These are phyloP conservation scores for Rousettus madagascariensis DNA, from an alignment of 2,797 vertebrate species.

Conservation along the genomic window DNA sequence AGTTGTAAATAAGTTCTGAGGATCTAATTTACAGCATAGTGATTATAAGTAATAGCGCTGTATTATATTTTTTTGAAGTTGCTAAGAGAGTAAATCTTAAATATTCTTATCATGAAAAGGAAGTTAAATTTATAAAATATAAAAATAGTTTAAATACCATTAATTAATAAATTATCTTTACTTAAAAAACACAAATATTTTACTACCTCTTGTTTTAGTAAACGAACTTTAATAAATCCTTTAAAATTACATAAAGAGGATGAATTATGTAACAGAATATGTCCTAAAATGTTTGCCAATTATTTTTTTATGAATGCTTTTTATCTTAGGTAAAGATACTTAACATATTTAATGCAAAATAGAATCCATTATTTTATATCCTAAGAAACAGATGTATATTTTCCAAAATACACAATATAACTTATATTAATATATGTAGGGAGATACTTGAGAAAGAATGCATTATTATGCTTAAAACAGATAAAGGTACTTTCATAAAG, in stretches of 20 bases:
- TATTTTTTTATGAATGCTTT: not conserved
- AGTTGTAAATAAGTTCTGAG: too few relatives aligned
- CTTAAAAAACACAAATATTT: not conserved
- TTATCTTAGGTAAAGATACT: not conserved
- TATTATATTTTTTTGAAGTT: too few relatives aligned
- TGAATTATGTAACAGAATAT: not conserved
- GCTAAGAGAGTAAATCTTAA: too few relatives aligned
- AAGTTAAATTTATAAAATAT: not conserved
- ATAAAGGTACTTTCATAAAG: not conserved
- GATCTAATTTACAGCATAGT: too few relatives aligned
- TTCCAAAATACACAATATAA: not conserved
- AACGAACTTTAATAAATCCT: not conserved
- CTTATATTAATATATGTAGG: not conserved
- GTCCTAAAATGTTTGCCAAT: not conserved
- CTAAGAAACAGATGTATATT: not conserved
- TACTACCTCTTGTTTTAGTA: not conserved
- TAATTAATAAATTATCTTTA: not conserved
- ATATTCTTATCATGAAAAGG: too few relatives aligned
- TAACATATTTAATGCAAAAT: not conserved
- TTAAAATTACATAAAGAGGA: not conserved
- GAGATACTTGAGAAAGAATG: not conserved
- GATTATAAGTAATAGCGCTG: too few relatives aligned
- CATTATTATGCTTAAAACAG: not conserved
- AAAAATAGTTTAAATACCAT: not conserved
- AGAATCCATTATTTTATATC: not conserved